Percentiles rank a stretch among this genome's conserved stretches.
These are phyloP conservation scores for Crypturellus undulatus DNA, from an alignment of 2,113 vertebrate species.

Conservation along the genomic window DNA sequence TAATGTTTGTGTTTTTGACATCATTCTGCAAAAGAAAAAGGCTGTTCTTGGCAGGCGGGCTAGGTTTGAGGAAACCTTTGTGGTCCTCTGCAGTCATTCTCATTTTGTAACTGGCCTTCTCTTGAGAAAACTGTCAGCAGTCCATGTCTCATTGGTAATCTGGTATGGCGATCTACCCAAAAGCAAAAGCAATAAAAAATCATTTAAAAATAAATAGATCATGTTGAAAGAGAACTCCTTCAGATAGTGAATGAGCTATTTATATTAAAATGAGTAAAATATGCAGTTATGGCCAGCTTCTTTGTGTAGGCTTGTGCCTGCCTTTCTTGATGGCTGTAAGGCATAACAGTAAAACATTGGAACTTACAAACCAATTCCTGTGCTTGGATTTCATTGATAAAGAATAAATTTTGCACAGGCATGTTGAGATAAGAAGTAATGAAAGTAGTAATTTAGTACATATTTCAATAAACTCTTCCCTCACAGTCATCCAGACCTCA, in stretches of 20 bases:
- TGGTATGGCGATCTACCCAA: neutral
- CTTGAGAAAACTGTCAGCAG: neutral
- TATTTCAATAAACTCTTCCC: conserved; percentile 42
- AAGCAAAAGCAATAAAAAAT: neutral
- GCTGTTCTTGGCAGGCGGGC: neutral
- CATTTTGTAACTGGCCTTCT: neutral
- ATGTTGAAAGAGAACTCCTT: neutral
- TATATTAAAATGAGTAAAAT: neutral
- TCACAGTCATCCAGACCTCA: neutral
- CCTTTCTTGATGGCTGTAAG: neutral
- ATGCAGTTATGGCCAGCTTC: neutral
- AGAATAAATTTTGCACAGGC: conserved; percentile 20
- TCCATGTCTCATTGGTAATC: neutral
- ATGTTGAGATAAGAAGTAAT: conserved; percentile 27
- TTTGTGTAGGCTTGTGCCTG: neutral
- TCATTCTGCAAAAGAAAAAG: neutral
- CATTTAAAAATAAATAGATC: conserved; percentile 1
- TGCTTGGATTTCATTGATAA: conserved; percentile 25
- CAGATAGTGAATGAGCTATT: neutral
- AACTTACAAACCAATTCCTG: conserved; percentile 22
- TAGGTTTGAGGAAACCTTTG: neutral
- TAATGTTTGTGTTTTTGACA: neutral
- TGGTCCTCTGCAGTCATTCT: neutral
- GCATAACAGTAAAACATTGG: conserved; percentile 24
- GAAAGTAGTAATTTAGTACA: conserved; percentile 26